Conservation (phyloP, 2,113 vertebrate genomes). For the Australoheros scitulus region DNA sequence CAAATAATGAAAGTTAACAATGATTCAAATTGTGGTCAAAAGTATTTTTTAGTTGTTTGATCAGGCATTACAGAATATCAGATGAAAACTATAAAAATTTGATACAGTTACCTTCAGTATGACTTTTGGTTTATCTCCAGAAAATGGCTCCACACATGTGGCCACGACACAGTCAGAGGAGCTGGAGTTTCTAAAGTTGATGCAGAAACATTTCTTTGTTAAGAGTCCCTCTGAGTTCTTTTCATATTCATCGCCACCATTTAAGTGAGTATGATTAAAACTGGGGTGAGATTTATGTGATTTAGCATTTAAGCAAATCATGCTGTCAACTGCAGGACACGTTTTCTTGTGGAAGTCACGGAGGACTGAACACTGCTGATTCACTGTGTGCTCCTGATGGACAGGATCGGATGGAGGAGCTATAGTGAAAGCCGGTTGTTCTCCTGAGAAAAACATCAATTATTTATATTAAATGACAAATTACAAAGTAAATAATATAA, state of each 20-base stretch:
- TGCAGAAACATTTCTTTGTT: not conserved
- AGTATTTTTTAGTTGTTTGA: not conserved
- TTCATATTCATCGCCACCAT: not conserved
- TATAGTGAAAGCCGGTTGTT: not conserved
- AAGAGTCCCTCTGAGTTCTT: not conserved
- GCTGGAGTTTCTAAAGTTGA: not conserved
- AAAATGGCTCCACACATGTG: not conserved
- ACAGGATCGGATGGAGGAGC: not conserved
- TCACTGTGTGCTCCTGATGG: slow-evolving; percentile 20
- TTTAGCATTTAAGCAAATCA: slow-evolving; percentile 38
- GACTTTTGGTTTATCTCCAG: not conserved
- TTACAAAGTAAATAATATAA: no score
- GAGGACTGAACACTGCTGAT: slow-evolving; percentile 13
- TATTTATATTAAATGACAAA: no score
- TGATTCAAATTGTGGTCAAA: not conserved
- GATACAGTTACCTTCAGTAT: not conserved
- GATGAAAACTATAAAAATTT: no score
- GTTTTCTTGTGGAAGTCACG: not conserved
- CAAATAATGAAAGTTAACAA: not conserved
- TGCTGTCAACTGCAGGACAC: not conserved
- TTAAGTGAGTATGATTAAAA: not conserved
- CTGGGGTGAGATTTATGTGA: not conserved
- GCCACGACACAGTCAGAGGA: slow-evolving; percentile 42
- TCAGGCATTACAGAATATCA: fast-evolving
- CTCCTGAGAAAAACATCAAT: not conserved